phyloP scores from a whole-genome alignment of 2,888 invertebrate genomes.

The Lydus trimaculatus region DNA sequence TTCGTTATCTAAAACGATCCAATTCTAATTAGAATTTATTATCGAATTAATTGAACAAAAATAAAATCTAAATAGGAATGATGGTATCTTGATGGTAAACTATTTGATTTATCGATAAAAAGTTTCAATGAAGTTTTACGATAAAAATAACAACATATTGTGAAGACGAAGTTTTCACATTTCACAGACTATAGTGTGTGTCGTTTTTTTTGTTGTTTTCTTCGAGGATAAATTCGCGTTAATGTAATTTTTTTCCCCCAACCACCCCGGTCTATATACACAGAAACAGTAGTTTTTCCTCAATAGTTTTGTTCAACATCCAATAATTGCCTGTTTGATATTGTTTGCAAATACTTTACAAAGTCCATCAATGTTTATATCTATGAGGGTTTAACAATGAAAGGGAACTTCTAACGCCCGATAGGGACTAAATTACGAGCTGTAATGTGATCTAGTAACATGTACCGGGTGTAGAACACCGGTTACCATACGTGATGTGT shows the following conservation, averaged over 20 bases:
- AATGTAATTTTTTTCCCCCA: not conserved
- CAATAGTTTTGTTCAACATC: not conserved
- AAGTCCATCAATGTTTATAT: conserved; percentile 2
- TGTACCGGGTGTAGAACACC: conserved; percentile 55
- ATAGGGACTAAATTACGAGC: conserved; percentile 54
- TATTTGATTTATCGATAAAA: not conserved
- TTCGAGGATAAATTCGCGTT: no score
- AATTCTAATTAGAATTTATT: not conserved
- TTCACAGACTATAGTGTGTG: no score
- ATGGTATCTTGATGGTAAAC: not conserved
- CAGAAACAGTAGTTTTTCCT: not conserved
- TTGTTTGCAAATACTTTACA: conserved; percentile 33
- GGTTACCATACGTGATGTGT: conserved; percentile 55
- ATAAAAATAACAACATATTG: not conserved
- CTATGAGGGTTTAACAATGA: conserved; percentile 17
- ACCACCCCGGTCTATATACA: no score
- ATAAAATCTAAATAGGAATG: not conserved
- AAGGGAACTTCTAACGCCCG: conserved; percentile 39
- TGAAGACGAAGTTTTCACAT: conserved; percentile 7
- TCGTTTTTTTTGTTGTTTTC: not conserved
- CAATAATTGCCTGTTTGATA: conserved; percentile 19
- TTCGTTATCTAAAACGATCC: not conserved
- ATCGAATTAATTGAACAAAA: not conserved
- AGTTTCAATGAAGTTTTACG: conserved; percentile 1
- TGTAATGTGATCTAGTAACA: conserved; percentile 54